Evolutionary conservation across 35 echinoderm and acorn worm species (phyloP), one percentile per base, ranked within the genome.

Genomic region (Hemicentrotus pulcherrimus): DNA sequence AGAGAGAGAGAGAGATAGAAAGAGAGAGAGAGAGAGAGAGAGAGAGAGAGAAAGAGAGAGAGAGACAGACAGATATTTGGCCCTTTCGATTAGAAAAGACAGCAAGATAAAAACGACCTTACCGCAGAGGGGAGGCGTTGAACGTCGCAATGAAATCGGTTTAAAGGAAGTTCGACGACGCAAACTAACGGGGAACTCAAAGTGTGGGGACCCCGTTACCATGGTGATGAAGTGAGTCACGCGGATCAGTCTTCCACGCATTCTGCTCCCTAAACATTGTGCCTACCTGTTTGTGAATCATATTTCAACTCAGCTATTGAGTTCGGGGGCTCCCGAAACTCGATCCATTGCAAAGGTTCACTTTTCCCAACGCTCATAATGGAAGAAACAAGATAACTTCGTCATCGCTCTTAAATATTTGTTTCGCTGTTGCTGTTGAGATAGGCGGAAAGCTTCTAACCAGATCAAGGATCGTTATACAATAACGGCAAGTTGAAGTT

Each of bases 241-340:
- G 19, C n/a, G 19, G 6, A n/a, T 22, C 28, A 78, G 65, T 4
- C 65, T n/a, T 78, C 65, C 65, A 24, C 18, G 65, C 65, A n/a
- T 78, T 78, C 65, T n/a, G 65, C 65, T 28, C 3, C 65, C 65
- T n/a, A 78, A 78, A 78, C 65, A 78, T 78, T 78, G 19, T 78
- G 65, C 65, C 22, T 78, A 78, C 65, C 65, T 78, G 65, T 78
- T 78, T 78, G 65, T 78, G 65, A 78, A 78, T 78, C 65, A 78
- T 78, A 8, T 78, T 78, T 78, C 65, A 15, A 78, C 19, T 78
- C 65, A 22, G 65, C 19, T 78, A 22, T 78, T 78, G 2, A 78
- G 65, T 78, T 78, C 65, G 65, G 65, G 65, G 65, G 65, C 65
- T 28, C 18, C 65, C 65, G 65, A 78, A 78, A 78, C 28, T n/a